Evolutionary conservation across 2,888 invertebrate genomes (phyloP), one percentile per base, ranked within the genome.

Genomic region (Ornithoptera alexandrae): DNA sequence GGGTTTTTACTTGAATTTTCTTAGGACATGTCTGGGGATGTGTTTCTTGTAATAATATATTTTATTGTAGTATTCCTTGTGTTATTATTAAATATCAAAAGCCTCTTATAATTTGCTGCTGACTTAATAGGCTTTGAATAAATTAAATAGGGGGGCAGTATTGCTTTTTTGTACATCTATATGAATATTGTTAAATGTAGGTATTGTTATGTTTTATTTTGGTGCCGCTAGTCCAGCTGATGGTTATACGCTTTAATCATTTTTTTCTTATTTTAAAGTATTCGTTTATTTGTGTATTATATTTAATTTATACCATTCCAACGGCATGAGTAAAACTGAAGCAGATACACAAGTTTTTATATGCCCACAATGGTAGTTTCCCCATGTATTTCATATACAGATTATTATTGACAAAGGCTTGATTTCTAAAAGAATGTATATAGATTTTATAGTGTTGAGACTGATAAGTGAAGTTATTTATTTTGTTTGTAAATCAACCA

Each of bases 391-490:
- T 61, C 62, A 59, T 66, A 65, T 74, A 72, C 66, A 65, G 71
- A 72, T 78, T 68, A 72, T 74, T 53, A 22, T 85, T 83, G 80
- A 83, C 82, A 84, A 83, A 81, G 81, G 83, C 84, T 84, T 83
- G 87, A 85, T 87, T 88, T 84, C 84, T 82, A 81, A 86, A 87
- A 82, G 83, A 84, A 84, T 91, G 91, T 92, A 91, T 81, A 91
- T 92, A 92, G 85, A 87, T 85, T 87, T 89, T 86, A 89, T 89
- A 88, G 89, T 87, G 79, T 88, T 89, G 88, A 91, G 92, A 92
- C 92, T 92, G 92, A 92, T 91, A 90, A 83, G 81, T 89, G 88
- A 91, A 86, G 88, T 90, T 90, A 90, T 90, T 90, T 91, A 90
- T 91, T 91, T 88, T 79, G 84, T 90, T 88, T 86, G 80, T 88